phyloP scores from a whole-genome alignment of 2,113 vertebrate species.

The Camarhynchus parvulus region DNA sequence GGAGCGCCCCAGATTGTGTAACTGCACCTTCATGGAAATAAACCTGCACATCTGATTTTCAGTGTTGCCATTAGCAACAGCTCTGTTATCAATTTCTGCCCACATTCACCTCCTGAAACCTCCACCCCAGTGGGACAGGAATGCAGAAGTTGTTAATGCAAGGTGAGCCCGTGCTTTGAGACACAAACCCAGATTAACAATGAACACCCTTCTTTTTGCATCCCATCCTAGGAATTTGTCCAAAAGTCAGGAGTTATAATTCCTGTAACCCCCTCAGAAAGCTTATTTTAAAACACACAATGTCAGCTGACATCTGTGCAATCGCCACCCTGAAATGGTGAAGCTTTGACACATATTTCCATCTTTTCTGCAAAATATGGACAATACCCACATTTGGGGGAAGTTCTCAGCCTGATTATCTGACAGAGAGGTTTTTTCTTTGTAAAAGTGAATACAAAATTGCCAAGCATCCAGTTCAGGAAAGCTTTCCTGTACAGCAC shows the following conservation, averaged over 20 bases:
- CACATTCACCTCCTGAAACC: neutral
- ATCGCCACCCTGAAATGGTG: neutral
- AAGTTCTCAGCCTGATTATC: neutral
- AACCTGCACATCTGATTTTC: neutral
- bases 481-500: neutral
- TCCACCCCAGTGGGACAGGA: neutral
- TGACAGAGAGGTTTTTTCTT: neutral
- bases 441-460: neutral
- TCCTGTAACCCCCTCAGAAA: neutral
- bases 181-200: neutral
- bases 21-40: neutral
- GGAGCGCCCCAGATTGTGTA: neutral
- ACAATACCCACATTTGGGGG: neutral
- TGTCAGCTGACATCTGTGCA: neutral
- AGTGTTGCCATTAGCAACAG: constrained; percentile 36
- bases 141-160: neutral
- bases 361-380: neutral
- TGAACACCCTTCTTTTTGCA: neutral
- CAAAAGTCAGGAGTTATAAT: neutral
- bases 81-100: constrained; percentile 27
- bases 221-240: neutral
- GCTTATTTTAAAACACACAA: neutral
- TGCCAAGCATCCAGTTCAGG: neutral
- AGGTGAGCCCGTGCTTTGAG: neutral
- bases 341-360: neutral